Evolutionary conservation across 2,797 vertebrate genomes (phyloP), one percentile per base, ranked within the genome.

Genomic region (Poecilia wingei): DNA sequence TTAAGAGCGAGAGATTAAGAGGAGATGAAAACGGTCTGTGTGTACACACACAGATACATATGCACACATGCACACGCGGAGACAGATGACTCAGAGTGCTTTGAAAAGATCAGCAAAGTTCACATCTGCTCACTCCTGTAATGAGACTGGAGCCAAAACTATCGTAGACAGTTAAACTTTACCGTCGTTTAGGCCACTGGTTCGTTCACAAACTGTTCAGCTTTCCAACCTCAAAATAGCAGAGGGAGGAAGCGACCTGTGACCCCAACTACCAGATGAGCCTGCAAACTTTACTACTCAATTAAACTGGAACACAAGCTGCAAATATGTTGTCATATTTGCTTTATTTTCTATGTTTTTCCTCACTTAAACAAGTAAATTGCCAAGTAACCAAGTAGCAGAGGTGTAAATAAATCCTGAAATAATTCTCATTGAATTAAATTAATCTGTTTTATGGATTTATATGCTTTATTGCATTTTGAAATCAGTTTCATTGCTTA

Each of bases 1-100:
- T 95, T 92, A 93, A 91, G 88, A 91, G 84, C 87, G 0, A 86
- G 91, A 94, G 94, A 95, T 95, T 94, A 94, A 90, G 89, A 91
- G 86, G 90, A 92, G 92, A 92, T 90, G 92, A 92, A 93, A 93
- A 93, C 87, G 79, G 89, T 85, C 84, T 86, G 82, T 28, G 13
- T 80, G 59, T 72, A 75, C 18, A 69, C 76, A 49, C 49, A 25
- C 25, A 72, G 14, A 66, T 51, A 51, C 31, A 20, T 53, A 71
- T 33, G 53, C 66, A 80, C 75, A 78, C 66, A 79, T 31, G 22
- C 25, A 72, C 33, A 69, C 51, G 74, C 6, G 72, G 2, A 80
- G 49, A 77, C 81, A 82, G 43, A 64, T 49, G 49, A 77, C 75
- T 75, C 77, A 69, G 22, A 72, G 28, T 76, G 36, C 70, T 82